Base-by-base conservation (phyloP, 2,797 vertebrate species). In the Pseudotriccus pelzelni region DNA sequence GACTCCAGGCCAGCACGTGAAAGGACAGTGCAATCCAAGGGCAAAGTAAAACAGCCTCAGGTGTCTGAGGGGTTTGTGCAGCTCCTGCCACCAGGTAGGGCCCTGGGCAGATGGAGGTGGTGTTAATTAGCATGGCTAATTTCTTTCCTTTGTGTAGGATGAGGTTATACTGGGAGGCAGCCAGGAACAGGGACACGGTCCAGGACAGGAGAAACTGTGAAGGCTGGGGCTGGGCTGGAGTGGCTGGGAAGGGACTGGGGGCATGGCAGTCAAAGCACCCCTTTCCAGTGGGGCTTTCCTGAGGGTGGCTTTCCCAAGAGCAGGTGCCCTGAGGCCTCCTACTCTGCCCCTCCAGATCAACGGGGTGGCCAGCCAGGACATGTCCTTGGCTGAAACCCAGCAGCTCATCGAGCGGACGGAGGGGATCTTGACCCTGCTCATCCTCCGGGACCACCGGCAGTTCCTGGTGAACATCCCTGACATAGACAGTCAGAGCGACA, bases 381-480 rank as follows among this genome's bases (percentile, higher is more conserved):
- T 99, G 67, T 99, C 99, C 4, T 98, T 99, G 97, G 98, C 98
- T 58, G 99, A 99, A 94, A 99, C 99, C 3, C 99, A 99, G 79
- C 98, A 98, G 77, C 98, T 99, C 89, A 99, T 99, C 2, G 99
- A 99, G 97, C 98, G 93, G 95, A 99, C 99, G 1, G 98, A 99
- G 37, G 99, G 99, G 16, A 98, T 97, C 82, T 98, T 99, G 93
- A 99, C 98, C 19, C 98, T 99, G 97, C 97, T 97, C 5, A 98
- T 99, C 79, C 98, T 99, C 79, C 97, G 99, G 59, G 99, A 99
- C 46, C 95, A 97, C 34, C 97, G 97, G 28, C 99, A 98, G 96
- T 99, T 99, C 96, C 97, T 99, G 95, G 98, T 99, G 97, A 99
- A 97, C 96, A 99, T 99, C 93, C 98, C 99, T 0, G 98, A 99